These are phyloP conservation scores for Hyphantria cunea DNA, from an alignment of 1,140 invertebrate species.

Conservation along the genomic window DNA sequence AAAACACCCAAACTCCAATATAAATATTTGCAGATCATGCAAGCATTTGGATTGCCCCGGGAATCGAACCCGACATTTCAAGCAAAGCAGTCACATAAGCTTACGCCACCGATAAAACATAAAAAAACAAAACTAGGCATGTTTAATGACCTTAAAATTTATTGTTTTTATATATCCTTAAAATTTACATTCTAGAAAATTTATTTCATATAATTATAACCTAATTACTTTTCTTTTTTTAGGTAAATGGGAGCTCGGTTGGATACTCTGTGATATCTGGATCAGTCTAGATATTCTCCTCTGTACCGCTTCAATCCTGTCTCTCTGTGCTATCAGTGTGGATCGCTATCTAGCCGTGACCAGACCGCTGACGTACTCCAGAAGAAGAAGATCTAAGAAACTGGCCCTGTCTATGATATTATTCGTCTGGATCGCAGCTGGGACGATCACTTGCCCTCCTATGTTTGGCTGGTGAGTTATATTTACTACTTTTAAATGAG, in stretches of 20 bases:
- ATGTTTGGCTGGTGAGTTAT: constrained; percentile 88
- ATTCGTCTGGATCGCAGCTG: constrained; percentile 91
- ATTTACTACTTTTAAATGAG: background rate
- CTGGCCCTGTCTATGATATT: constrained; percentile 91
- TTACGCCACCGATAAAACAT: too few species aligned
- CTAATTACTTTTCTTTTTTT: constrained; percentile 32
- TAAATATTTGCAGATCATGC: too few species aligned
- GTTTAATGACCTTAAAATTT: too few species aligned
- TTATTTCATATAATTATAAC: too few species aligned
- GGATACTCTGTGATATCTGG: constrained; percentile 93
- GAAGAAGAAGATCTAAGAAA: constrained; percentile 88
- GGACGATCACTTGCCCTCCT: constrained; percentile 92
- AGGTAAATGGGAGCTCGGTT: constrained; percentile 91
- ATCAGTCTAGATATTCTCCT: constrained; percentile 95
- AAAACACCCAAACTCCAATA: too few species aligned
- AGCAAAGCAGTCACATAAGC: too few species aligned
- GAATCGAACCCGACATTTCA: too few species aligned
- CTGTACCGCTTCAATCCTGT: constrained; percentile 93
- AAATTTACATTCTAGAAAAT: too few species aligned
- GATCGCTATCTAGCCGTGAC: constrained; percentile 95
- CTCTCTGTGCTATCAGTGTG: constrained; percentile 91
- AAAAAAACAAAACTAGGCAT: too few species aligned
- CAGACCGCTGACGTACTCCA: constrained; percentile 90
- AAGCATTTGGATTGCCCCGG: too few species aligned
- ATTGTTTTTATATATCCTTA: too few species aligned